A percentile compares a stretch with the other conserved stretches of the same genome.
These are phyloP conservation scores for Caenorhabditis tropicalis DNA, from an alignment of 1,140 invertebrate genomes.

Conservation along the genomic window DNA sequence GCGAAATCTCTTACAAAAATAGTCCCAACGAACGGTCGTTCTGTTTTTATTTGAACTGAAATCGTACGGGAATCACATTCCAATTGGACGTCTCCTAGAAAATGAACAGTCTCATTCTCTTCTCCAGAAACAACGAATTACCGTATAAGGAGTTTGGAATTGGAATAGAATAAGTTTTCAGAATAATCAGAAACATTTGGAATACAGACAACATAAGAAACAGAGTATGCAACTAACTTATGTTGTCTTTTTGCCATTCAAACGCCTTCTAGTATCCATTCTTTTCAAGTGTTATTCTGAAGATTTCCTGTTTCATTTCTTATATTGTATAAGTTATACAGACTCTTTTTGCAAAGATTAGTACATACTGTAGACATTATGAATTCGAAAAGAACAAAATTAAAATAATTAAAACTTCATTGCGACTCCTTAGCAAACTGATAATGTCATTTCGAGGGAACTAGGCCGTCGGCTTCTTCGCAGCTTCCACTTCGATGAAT, in stretches of 20 bases:
- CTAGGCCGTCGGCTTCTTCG: slow-evolving; percentile 8
- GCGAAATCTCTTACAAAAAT: neutral
- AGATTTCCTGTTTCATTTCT: neutral
- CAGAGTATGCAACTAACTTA: neutral
- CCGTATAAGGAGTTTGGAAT: neutral
- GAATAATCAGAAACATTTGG: neutral
- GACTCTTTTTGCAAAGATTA: no score
- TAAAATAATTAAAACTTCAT: slow-evolving; percentile 41
- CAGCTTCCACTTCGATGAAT: slow-evolving; percentile 58
- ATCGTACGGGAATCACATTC: neutral
- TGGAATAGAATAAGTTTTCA: neutral
- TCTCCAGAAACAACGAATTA: no score
- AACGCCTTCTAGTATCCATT: neutral
- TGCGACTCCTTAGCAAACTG: neutral
- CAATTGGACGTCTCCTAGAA: neutral
- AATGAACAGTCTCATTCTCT: no score
- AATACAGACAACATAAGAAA: neutral
- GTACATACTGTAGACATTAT: no score
- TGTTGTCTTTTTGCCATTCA: neutral
- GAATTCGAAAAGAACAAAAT: neutral
- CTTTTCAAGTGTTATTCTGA: neutral
- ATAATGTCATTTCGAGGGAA: slow-evolving; percentile 4
- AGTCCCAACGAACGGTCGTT: neutral
- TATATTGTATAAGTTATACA: no score
- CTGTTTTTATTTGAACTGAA: neutral